Conservation (phyloP, 2,113 vertebrate species). For the Orthonyx spaldingii region DNA sequence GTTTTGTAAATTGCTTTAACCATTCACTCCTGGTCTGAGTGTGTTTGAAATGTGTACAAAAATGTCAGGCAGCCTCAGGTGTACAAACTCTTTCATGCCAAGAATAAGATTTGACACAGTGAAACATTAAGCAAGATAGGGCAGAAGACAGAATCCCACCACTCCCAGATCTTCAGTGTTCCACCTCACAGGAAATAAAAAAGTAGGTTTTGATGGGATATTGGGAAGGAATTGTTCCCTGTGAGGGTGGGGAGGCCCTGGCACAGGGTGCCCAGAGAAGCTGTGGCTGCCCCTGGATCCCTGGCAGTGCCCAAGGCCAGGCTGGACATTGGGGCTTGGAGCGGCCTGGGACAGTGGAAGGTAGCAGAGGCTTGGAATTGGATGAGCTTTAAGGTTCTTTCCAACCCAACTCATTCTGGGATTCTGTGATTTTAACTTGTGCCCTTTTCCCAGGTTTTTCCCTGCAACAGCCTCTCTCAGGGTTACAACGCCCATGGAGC, state of each 20-base stretch:
- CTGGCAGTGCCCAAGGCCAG: neutral
- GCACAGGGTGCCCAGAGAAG: neutral
- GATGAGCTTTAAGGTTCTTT: too few relatives aligned
- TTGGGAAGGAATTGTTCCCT: neutral
- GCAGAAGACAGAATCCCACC: neutral
- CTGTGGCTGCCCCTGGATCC: neutral
- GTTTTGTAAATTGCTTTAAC: neutral
- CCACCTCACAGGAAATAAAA: neutral
- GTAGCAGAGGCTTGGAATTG: neutral
- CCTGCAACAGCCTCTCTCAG: neutral
- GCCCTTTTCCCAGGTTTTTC: neutral
- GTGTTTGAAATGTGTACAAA: neutral
- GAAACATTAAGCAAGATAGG: neutral
- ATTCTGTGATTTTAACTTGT: neutral
- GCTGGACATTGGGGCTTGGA: neutral
- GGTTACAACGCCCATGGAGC: neutral
- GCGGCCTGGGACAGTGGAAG: neutral
- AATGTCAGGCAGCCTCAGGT: neutral
- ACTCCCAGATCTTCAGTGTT: neutral
- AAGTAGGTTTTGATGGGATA: neutral
- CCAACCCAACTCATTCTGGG: neutral
- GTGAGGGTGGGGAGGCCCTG: neutral
- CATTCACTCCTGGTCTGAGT: too few relatives aligned
- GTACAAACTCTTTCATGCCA: neutral
- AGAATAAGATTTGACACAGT: neutral